A percentile compares a stretch with the other conserved stretches of the same genome.
phyloP scores from a whole-genome alignment of 2,797 vertebrate genomes.

The Sebastes kiyomatsui region DNA sequence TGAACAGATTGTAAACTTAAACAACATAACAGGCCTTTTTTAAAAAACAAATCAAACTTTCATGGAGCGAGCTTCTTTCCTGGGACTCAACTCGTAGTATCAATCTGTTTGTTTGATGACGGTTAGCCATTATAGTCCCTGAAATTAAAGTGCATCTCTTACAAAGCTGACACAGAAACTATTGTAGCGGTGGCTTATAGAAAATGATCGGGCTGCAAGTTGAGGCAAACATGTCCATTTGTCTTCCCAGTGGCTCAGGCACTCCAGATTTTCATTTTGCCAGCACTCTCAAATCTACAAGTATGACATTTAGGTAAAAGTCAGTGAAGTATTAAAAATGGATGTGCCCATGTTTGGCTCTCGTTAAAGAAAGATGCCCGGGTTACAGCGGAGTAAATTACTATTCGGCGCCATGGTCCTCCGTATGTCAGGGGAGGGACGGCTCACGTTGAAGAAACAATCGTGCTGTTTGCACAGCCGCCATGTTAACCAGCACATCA shows the following conservation, averaged over 20 bases:
- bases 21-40: not conserved
- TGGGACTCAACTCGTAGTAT: not conserved
- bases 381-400: constrained; percentile 33
- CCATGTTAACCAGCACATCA: constrained; percentile 10
- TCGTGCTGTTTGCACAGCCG: constrained; percentile 39
- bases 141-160: constrained; percentile 38
- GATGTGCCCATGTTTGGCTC: constrained; percentile 38
- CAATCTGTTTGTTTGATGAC: constrained; percentile 26
- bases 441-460: constrained; percentile 23
- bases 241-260: constrained; percentile 21
- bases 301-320: constrained; percentile 69
- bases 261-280: constrained; percentile 22
- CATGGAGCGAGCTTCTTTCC: not conserved
- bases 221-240: constrained; percentile 40
- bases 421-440: constrained; percentile 30
- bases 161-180: constrained; percentile 1
- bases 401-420: constrained; percentile 33
- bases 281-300: constrained; percentile 14
- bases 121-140: not conserved
- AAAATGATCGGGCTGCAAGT: constrained; percentile 15
- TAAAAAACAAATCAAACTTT: constrained; percentile 18
- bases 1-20: not conserved
- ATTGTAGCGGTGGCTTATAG: not conserved
- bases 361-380: constrained; percentile 38
- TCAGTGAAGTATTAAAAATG: constrained; percentile 63